Base-by-base conservation (phyloP, 37 sponge, comb jelly and placozoan species). In the Halisarca cf. caerulea region DNA sequence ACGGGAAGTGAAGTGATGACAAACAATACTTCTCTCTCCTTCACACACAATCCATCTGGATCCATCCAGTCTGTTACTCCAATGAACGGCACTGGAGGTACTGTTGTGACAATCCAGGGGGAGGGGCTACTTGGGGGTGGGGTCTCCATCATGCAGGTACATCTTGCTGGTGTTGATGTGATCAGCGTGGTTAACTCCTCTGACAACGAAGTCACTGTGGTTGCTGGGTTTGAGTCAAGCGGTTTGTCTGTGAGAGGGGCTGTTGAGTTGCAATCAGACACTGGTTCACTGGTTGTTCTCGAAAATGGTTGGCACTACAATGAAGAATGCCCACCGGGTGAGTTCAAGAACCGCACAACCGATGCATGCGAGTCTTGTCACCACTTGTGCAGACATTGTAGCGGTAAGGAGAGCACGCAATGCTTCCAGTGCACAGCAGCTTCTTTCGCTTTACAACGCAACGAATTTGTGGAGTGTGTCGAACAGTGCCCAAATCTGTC, bases 81-180 rank as follows among this genome's bases (percentile, higher is more conserved):
- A 20, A 36, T 42, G 9, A 77, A 73, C 59, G 95, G 89, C 2
- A 53, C 47, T 11, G 70, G 83, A 39, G 78, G 68, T 2, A 86
- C 78, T 0, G 1, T 32, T 33, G 92, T 94, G 3, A 86, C 79
- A 2, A 85, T 94, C 27, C 80, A 60, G 0, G 95, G 95, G 3
- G 59, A 23, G 2, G 51, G 64, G 24, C 79, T 94, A 2, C 85
- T 91, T 24, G 90, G 90, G 45, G 89, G 90, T 14, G 92, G 92
- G 2, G 75, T 54, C 1, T 21, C 43, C 0, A 84, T 91, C 18
- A 47, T 21, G 11, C 18, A 30, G 23, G 91, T 86, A 36, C 41
- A 17, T 14, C 78, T 85, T 11, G 94, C 84, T 8, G 91, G 89
- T 20, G 83, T 94, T 21, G 24, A 61, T 32, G 69, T 85, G 0